Evolutionary conservation across 2,888 invertebrate species (phyloP).

Genomic region (Trissonchulus latispiculum): DNA sequence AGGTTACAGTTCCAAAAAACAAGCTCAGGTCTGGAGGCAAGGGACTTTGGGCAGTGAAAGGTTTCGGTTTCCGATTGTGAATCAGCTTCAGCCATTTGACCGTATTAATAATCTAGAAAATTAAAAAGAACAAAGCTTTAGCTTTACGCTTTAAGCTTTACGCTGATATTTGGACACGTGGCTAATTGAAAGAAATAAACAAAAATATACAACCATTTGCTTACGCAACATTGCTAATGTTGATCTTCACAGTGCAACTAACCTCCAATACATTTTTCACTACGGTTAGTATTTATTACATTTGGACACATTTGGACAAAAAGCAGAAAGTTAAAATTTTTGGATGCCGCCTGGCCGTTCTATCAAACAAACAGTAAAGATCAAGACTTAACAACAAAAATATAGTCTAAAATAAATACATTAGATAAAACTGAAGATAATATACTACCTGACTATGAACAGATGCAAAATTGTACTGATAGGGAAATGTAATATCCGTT

Average conservation of each 20-base stretch:
- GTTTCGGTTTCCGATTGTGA: conserved; percentile 57
- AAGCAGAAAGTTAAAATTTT: too few species aligned
- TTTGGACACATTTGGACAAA: too few species aligned
- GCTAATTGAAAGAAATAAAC: neutral
- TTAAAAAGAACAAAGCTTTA: too few species aligned
- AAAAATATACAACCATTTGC: neutral
- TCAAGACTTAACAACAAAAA: too few species aligned
- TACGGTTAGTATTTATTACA: too few species aligned
- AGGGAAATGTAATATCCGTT: conserved; percentile 40
- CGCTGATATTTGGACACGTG: neutral
- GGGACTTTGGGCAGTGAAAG: conserved; percentile 59
- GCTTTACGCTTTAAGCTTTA: neutral
- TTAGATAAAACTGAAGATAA: neutral
- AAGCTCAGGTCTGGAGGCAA: conserved; percentile 80
- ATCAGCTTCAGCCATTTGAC: conserved; percentile 86
- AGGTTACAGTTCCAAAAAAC: conserved; percentile 69
- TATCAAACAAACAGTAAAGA: too few species aligned
- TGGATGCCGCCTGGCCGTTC: too few species aligned
- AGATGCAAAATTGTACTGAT: conserved; percentile 45
- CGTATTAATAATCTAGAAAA: conserved; percentile 59
- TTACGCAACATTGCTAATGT: neutral
- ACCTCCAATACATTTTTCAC: too few species aligned
- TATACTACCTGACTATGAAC: conserved; percentile 44
- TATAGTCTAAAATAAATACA: too few species aligned
- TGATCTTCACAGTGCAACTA: neutral